phyloP scores from a whole-genome alignment of 2,797 vertebrate genomes.

The Melanitta fusca region DNA sequence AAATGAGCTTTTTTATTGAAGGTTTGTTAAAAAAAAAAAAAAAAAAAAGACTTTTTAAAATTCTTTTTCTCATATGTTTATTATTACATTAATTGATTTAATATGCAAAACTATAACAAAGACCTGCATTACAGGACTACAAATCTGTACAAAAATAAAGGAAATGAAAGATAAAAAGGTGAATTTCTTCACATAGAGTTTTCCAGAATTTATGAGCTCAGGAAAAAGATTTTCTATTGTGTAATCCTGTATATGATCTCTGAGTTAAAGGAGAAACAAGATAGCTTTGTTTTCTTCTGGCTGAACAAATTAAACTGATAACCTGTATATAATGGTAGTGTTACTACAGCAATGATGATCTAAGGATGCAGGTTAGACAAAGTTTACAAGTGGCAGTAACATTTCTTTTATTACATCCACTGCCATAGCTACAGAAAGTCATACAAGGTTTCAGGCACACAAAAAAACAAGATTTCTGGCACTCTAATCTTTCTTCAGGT shows the following conservation, averaged over 20 bases:
- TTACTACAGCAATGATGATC: neutral
- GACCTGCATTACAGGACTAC: neutral
- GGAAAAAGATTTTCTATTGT: neutral
- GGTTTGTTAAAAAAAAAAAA: neutral
- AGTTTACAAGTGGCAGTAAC: neutral
- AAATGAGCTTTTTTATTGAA: neutral
- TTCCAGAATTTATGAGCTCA: neutral
- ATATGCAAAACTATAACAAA: neutral
- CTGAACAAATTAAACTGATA: neutral
- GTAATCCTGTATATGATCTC: neutral
- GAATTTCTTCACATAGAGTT: neutral
- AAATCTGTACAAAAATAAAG: neutral
- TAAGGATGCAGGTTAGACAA: neutral
- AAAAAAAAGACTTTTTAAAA: fast-evolving
- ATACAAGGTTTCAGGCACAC: neutral
- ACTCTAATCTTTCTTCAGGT: neutral
- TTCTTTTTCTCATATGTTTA: neutral
- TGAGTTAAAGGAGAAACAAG: neutral
- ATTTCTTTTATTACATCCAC: neutral
- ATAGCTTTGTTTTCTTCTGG: neutral
- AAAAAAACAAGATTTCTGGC: neutral
- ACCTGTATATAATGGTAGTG: neutral
- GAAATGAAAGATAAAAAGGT: neutral
- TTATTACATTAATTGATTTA: neutral
- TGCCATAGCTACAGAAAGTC: neutral